These are phyloP conservation scores for Brachionichthys hirsutus DNA, from an alignment of 2,113 vertebrate genomes.

Conservation along the genomic window DNA sequence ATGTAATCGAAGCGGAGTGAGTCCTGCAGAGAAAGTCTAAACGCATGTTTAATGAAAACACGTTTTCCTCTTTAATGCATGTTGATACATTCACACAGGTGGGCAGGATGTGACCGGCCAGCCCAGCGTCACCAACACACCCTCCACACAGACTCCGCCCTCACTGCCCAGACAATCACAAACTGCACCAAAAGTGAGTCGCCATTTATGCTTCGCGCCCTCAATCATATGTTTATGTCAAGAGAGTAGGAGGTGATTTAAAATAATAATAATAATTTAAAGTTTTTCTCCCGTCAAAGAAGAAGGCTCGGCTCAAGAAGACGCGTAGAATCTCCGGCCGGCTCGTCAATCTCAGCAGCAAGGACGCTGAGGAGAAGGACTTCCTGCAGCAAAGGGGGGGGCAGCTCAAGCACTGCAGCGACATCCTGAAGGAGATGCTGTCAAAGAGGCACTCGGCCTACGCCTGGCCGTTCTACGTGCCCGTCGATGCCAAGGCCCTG, in stretches of 20 bases:
- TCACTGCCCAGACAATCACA: conserved; percentile 78
- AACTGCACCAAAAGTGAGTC: conserved; percentile 83
- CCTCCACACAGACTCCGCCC: conserved; percentile 68
- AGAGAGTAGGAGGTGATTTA: no score
- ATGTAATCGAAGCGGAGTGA: no score
- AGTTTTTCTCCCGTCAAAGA: neutral
- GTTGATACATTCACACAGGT: conserved; percentile 47
- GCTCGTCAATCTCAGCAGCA: conserved; percentile 82
- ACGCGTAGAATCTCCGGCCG: conserved; percentile 80
- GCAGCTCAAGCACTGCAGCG: conserved; percentile 88
- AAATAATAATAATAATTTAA: no score
- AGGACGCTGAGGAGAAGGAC: conserved; percentile 81
- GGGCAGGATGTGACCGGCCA: conserved; percentile 74
- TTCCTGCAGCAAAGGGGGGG: conserved; percentile 73
- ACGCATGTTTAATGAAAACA: no score
- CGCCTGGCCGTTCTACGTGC: conserved; percentile 97
- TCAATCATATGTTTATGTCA: neutral
- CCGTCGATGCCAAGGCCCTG: conserved; percentile 91
- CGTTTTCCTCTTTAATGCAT: neutral
- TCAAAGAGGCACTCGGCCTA: conserved; percentile 90
- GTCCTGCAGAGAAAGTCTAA: no score
- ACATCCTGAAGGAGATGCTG: conserved; percentile 92
- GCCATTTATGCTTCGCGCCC: neutral
- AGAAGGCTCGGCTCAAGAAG: conserved; percentile 87
- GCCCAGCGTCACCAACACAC: conserved; percentile 80